Conservation (phyloP, 2,113 vertebrate genomes). For the Aix galericulata region DNA sequence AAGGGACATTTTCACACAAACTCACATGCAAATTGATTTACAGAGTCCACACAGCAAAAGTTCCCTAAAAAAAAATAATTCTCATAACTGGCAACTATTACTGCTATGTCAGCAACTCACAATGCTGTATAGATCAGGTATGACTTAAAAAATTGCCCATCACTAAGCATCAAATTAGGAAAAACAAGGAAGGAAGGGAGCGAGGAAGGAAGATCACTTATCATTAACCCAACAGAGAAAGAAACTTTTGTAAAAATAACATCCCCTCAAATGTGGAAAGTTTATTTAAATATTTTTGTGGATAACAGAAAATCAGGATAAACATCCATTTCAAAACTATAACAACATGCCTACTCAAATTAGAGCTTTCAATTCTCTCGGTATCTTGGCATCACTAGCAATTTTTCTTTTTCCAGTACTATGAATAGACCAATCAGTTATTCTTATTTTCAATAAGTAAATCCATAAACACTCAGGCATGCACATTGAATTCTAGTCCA, state of each 20-base stretch:
- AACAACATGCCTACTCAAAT: background rate
- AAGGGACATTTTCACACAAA: background rate
- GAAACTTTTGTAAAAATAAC: background rate
- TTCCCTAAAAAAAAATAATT: background rate
- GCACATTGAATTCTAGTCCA: background rate
- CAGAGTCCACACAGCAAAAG: background rate
- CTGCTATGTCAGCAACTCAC: background rate
- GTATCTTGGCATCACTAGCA: background rate
- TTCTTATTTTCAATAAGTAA: background rate
- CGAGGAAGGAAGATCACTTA: background rate
- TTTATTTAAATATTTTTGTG: background rate
- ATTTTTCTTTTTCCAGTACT: background rate
- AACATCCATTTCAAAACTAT: background rate
- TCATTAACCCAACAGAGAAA: background rate
- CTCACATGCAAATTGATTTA: background rate
- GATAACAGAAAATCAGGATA: background rate
- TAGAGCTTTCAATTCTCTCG: background rate
- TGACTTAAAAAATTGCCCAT: background rate
- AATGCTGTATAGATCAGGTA: background rate
- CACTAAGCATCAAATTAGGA: background rate
- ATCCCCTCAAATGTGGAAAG: background rate
- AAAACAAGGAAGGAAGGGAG: background rate
- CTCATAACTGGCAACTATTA: background rate
- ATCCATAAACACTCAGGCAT: background rate
- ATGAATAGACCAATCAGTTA: background rate